Conservation (phyloP, 2,888 invertebrate genomes). For the Eremobia ochroleuca region DNA sequence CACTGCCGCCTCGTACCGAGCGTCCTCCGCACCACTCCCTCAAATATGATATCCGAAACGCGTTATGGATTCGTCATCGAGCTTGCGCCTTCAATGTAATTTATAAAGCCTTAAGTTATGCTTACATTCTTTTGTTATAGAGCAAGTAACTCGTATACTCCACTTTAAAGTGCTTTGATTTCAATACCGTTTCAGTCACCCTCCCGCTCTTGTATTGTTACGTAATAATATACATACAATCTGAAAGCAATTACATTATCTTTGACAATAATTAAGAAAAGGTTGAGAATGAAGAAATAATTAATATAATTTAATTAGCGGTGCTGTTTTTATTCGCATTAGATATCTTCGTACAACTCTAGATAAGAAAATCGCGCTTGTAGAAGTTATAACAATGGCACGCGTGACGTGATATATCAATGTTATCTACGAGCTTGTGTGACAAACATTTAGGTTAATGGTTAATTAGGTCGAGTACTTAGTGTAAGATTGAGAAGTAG, state of each 20-base stretch:
- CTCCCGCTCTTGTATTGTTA: constrained; percentile 12
- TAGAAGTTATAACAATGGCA: constrained; percentile 79
- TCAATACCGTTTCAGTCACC: constrained; percentile 12
- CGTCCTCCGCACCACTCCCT: constrained; percentile 17
- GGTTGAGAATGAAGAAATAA: constrained; percentile 24
- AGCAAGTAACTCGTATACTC: constrained; percentile 33
- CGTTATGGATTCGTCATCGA: constrained; percentile 78
- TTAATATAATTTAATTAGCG: constrained; percentile 31
- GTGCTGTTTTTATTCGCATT: constrained; percentile 56
- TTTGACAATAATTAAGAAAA: constrained; percentile 5
- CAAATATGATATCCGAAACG: constrained; percentile 17
- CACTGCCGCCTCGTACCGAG: background rate
- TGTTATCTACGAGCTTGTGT: constrained; percentile 79
- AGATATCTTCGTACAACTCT: constrained; percentile 59
- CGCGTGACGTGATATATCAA: constrained; percentile 73
- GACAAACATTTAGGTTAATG: constrained; percentile 83
- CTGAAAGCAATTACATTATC: constrained; percentile 17
- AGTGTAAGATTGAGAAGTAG: constrained; percentile 72
- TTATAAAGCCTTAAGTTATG: constrained; percentile 21
- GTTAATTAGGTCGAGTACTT: constrained; percentile 85
- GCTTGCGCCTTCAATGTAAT: constrained; percentile 40
- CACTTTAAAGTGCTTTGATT: constrained; percentile 31
- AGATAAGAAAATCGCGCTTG: constrained; percentile 77
- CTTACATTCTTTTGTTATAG: constrained; percentile 27
- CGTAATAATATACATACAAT: constrained; percentile 30